A percentile compares a stretch with the other conserved stretches of the same genome.
Conservation (phyloP, 2,797 vertebrate genomes). For the Myotis vivesi region DNA sequence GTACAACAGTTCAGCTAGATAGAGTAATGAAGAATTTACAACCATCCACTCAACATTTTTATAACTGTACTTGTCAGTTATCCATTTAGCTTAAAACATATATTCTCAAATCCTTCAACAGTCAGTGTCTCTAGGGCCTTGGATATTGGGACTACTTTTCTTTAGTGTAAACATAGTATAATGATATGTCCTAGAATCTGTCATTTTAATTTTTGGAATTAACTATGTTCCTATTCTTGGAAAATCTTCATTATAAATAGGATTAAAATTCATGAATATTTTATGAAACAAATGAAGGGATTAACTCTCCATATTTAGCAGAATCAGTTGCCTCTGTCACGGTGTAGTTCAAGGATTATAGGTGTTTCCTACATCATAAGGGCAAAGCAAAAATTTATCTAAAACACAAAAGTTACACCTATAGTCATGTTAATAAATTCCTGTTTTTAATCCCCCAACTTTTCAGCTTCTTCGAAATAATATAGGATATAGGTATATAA, state of each 20-base stretch:
- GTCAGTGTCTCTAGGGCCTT: background rate
- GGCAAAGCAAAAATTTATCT: background rate
- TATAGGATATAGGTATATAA: background rate
- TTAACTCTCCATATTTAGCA: background rate
- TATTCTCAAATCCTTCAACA: background rate
- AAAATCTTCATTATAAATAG: background rate
- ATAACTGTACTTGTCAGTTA: background rate
- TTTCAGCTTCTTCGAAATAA: slow-evolving; percentile 24
- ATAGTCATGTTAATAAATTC: slow-evolving; percentile 31
- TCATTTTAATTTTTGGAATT: slow-evolving; percentile 24
- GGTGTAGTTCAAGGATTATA: background rate
- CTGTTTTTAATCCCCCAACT: slow-evolving; percentile 33
- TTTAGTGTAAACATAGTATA: background rate
- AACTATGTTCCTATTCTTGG: background rate
- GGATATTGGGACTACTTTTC: background rate
- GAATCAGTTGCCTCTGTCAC: background rate
- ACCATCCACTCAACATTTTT: background rate
- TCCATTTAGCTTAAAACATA: background rate
- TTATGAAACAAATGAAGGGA: background rate
- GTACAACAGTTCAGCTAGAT: background rate
- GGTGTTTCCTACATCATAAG: slow-evolving; percentile 26
- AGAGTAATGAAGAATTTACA: background rate
- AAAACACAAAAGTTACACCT: background rate
- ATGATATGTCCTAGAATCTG: background rate
- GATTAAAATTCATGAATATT: slow-evolving; percentile 1